These are phyloP conservation scores for Lissocephala sabroskyi DNA, from an alignment of 2,888 invertebrate genomes.

Conservation along the genomic window DNA sequence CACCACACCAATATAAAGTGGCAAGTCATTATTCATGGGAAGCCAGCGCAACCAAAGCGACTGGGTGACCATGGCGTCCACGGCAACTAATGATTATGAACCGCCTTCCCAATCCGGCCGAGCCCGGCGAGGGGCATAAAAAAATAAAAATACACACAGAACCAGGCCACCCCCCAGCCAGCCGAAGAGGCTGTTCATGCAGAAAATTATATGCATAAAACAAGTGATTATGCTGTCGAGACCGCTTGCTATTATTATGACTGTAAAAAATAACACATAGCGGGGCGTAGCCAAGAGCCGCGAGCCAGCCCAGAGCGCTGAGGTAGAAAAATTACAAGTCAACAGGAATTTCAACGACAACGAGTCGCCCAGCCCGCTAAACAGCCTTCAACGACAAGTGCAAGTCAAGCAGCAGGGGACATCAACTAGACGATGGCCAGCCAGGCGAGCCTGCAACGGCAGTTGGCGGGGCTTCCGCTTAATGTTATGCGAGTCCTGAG, in stretches of 20 bases:
- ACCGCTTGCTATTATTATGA: slow-evolving; percentile 44
- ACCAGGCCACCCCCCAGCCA: too few species aligned
- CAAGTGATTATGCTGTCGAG: slow-evolving; percentile 59
- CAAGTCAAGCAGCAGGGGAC: slow-evolving; percentile 30
- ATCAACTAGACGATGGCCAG: slow-evolving; percentile 1
- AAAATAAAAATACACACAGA: not conserved
- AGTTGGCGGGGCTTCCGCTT: slow-evolving; percentile 16
- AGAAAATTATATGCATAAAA: slow-evolving; percentile 63
- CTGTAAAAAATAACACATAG: slow-evolving; percentile 21
- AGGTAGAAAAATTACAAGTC: slow-evolving; percentile 25
- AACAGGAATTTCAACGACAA: slow-evolving; percentile 17
- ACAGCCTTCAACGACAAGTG: slow-evolving; percentile 40
- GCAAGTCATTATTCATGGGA: slow-evolving; percentile 56
- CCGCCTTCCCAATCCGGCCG: slow-evolving; percentile 24
- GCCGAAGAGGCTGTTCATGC: slow-evolving; percentile 51
- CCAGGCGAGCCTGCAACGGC: too few species aligned
- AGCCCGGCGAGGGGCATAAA: not conserved
- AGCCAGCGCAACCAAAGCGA: slow-evolving; percentile 23
- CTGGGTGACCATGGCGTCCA: too few species aligned
- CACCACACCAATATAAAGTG: slow-evolving; percentile 47
- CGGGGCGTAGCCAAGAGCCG: too few species aligned
- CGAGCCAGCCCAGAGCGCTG: slow-evolving; percentile 15
- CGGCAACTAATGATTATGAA: slow-evolving; percentile 58
- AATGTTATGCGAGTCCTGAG: not conserved
- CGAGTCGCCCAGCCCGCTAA: slow-evolving; percentile 17